A percentile compares a stretch with the other conserved stretches of the same genome.
phyloP scores from a whole-genome alignment of 2,113 vertebrate species.

The Leucosticte australis region DNA sequence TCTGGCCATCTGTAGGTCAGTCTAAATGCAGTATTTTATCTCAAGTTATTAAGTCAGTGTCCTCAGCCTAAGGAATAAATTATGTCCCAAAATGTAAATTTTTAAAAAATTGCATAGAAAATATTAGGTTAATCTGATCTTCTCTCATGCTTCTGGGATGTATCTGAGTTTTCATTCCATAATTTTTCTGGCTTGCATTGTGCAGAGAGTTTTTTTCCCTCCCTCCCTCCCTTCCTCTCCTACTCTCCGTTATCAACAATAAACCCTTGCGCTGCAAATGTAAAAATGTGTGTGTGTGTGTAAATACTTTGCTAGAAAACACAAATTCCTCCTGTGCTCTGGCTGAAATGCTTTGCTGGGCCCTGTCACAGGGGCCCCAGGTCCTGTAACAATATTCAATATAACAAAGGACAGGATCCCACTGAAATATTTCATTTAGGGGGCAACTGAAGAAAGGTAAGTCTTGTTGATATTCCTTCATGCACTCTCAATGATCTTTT shows the following conservation, averaged over 20 bases:
- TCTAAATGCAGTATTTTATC: neutral
- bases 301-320: neutral
- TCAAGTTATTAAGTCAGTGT: neutral
- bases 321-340: neutral
- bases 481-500: fast-evolving
- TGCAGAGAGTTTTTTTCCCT: neutral
- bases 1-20: neutral
- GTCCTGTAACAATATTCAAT: neutral
- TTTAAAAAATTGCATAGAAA: neutral
- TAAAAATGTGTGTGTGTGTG: neutral
- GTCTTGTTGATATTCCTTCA: neutral
- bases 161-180: neutral
- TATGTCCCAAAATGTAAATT: neutral
- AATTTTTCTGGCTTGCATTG: neutral
- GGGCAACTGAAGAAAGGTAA: neutral
- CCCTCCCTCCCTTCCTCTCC: neutral
- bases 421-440: neutral
- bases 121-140: neutral
- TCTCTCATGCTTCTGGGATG: neutral
- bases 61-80: neutral
- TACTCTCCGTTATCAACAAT: neutral
- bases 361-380: neutral
- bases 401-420: neutral
- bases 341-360: neutral
- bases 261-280: neutral